Percentiles rank a stretch among this genome's conserved stretches.
Evolutionary conservation across 2,797 vertebrate species (phyloP).

Genomic region (Enteromius fasciolatus): DNA sequence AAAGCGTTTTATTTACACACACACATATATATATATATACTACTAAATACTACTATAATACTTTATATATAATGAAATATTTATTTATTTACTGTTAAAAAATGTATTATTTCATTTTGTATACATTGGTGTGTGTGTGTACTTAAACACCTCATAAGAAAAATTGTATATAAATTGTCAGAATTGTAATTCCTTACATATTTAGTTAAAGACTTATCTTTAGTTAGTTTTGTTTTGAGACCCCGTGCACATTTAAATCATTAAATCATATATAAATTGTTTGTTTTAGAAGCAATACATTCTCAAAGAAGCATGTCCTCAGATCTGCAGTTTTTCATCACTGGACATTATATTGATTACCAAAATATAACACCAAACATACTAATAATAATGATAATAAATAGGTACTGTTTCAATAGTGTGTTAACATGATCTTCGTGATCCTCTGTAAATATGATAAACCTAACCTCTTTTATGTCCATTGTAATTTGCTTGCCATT

Average conservation of each 20-base stretch:
- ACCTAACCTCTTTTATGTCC: neutral
- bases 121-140: too few species aligned
- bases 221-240: neutral
- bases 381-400: neutral
- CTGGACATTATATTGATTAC: neutral
- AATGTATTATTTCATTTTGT: neutral
- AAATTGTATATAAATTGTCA: too few species aligned
- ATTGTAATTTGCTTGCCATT: neutral
- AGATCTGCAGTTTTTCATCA: neutral
- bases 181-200: too few species aligned
- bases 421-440: neutral
- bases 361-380: neutral
- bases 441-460: too few species aligned
- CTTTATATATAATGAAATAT: too few species aligned
- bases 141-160: too few species aligned
- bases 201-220: neutral
- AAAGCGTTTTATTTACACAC: too few species aligned
- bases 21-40: too few species aligned
- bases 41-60: too few species aligned
- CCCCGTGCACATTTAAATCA: neutral
- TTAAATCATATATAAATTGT: neutral
- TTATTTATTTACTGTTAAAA: neutral
- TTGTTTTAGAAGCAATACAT: neutral
- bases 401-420: neutral
- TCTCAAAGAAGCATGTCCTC: neutral